Base-by-base conservation (phyloP, 2,113 vertebrate species). In the Megaceryle torquata region DNA sequence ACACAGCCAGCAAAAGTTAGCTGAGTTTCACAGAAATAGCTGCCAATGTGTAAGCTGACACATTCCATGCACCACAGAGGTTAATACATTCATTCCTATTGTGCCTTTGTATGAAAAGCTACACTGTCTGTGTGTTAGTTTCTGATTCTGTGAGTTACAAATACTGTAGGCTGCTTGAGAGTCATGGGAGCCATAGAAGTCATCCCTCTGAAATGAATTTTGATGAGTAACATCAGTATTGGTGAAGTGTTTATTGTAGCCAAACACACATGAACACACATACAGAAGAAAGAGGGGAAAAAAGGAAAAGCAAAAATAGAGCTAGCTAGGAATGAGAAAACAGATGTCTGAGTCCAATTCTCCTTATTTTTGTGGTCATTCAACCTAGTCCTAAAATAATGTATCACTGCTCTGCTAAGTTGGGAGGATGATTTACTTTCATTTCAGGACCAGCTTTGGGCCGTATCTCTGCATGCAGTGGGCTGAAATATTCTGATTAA, bases 1-100 rank as follows among this genome's bases (percentile, higher is more conserved):
- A 84, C 86, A 33, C 84, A 95, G 89, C 81, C 90, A 88, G 75
- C 39, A 72, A 93, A 94, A 97, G 96, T 95, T 83, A 95, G 91
- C 91, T 28, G 94, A 95, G 96, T 95, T 94, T 86, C 85, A 61
- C 82, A 93, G 87, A 90, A 97, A 93, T 94, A 91, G 86, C 87
- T 95, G 96, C 92, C 95, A 96, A 82, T 97, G 92, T 97, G 89
- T 96, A 96, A 93, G 82, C 85, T 93, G 95, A 97, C 93, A 95
- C 93, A 93, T 96, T 96, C 92, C 93, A 37, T 95, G 90, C 88
- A 89, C 95, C 90, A 63, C 92, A 90, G 94, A 96, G 94, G 97
- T 97, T 97, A 97, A 97, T 96, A 86, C 90, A 95, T 95, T 95
- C 96, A 77, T 91, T 95, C 86, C 92, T 89, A 89, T 96, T 97